Evolutionary conservation across 2,888 invertebrate genomes (phyloP), one percentile per base, ranked within the genome.

Genomic region (Maniola hyperantus): DNA sequence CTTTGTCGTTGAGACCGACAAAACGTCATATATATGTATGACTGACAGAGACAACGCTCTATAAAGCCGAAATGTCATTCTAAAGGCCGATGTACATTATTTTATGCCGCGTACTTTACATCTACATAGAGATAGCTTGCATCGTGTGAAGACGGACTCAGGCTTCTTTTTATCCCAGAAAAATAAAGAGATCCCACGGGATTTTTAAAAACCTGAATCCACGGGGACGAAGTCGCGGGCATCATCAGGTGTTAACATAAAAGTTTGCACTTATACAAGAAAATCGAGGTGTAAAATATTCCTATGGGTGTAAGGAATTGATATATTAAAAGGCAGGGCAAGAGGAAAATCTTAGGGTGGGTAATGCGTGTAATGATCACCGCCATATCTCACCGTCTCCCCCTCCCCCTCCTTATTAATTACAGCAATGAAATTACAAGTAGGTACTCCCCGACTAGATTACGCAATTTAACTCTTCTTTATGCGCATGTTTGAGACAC

Each of bases 361-460:
- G 82, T 86, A 88, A 89, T 87, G 85, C 82, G 82, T 82, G 87
- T 81, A 87, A 88, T 91, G 87, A 88, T 89, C 87, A 79, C 83
- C 87, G 79, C 82, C 85, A 88, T 89, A 83, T 78, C 80, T 89
- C 87, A 86, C 83, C 74, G 79, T 77, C 75, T 73, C 77, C 74
- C 78, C 80, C 83, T 6, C 78, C 82, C 80, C 80, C 73, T 74
- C 73, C 74, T 68, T 79, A 84, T 88, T 86, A 88, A 89, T 89
- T 87, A 89, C 81, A 80, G 77, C 76, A 83, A 85, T 83, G 82
- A 80, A 83, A 83, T 84, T 84, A 84, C 83, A 79, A 80, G 79
- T 79, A 79, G 79, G 79, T 79, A 79, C 78, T 79, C 75, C 78
- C 80, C 79, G 80, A 75, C 79, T 69, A 74, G 80, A 81, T 81